Evolutionary conservation across 2,888 invertebrate genomes (phyloP).

Genomic region (Eudasyphora cyanicolor): DNA sequence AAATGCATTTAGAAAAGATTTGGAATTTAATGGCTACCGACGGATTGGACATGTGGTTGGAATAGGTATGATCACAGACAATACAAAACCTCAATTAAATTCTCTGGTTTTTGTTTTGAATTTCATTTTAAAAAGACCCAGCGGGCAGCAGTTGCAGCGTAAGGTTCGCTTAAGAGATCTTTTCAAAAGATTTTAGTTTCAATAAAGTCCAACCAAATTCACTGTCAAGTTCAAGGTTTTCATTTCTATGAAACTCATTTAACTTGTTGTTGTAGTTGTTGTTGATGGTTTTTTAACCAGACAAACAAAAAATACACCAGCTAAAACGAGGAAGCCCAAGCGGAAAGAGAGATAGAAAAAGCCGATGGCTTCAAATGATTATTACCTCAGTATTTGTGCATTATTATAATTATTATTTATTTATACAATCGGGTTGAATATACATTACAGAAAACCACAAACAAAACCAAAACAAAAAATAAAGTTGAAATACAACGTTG

Average conservation of each 20-base stretch:
- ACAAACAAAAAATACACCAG: neutral
- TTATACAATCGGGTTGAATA: neutral
- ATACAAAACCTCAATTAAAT: neutral
- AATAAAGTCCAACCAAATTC: no score
- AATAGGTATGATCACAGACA: neutral
- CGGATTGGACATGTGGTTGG: neutral
- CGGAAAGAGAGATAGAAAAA: neutral
- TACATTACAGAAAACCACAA: no score
- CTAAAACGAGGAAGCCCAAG: neutral
- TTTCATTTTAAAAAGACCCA: neutral
- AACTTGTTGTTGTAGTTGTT: neutral
- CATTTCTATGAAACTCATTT: neutral
- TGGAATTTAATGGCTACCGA: neutral
- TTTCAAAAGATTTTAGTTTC: neutral
- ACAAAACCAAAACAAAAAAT: no score
- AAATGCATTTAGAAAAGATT: slow-evolving; percentile 32
- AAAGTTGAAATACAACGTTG: no score
- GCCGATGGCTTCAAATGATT: neutral
- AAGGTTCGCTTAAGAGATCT: neutral
- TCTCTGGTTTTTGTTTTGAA: neutral
- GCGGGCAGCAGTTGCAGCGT: no score
- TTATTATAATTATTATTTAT: no score
- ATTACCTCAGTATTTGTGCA: no score
- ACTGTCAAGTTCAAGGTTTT: slow-evolving; percentile 15
- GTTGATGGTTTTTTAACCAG: no score